Evolutionary conservation across 2,797 vertebrate species (phyloP), one percentile per base, ranked within the genome.

Genomic region (Falco columbarius): DNA sequence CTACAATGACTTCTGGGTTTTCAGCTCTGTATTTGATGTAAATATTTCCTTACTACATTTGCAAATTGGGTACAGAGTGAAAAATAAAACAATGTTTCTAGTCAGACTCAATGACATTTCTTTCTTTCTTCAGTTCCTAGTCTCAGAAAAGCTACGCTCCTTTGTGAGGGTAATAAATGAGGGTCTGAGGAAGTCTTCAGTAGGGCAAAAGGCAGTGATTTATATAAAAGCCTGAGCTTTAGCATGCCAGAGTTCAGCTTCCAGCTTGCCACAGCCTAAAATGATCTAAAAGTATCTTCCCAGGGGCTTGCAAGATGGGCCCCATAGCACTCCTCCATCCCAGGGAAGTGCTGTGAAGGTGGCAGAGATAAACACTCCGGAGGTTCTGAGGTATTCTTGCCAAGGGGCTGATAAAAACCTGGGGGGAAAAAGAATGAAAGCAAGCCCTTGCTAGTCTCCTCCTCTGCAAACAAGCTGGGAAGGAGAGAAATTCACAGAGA

Each of bases 101-200:
- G 14, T 46, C 15, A 23, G 9, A 61, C 19, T 80, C 40, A 47
- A 0, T 24, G 14, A 24, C 0, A 2, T 14, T 47, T 72, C 0
- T 55, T 59, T 52, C 10, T 55, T 92, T 66, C 23, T 82, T 55
- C 2, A 3, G 3, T 29, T 55, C 26, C n/a, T 49, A 61, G 14
- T 24, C 13, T 71, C 63, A 62, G 29, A 71, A 74, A 81, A n/a
- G 21, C 38, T 61, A 56, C 82, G 94, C 61, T 55, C 16, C 23
- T 46, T 61, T 2, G 4, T 4, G 7, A 46, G 77, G 34, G 15
- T 18, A 75, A 36, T 15, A 82, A 89, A 42, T 3, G 14, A 63
- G 24, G 27, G 29, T 30, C 68, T 54, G 14, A 47, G 5, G n/a
- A 66, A 44, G 22, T 14, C n/a, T 47, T 44, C 10, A 40, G 13